Percentiles rank a stretch among this genome's conserved stretches.
Evolutionary conservation across 64 coral and sea anemone species (phyloP).

Genomic region (Actinia tenebrosa): DNA sequence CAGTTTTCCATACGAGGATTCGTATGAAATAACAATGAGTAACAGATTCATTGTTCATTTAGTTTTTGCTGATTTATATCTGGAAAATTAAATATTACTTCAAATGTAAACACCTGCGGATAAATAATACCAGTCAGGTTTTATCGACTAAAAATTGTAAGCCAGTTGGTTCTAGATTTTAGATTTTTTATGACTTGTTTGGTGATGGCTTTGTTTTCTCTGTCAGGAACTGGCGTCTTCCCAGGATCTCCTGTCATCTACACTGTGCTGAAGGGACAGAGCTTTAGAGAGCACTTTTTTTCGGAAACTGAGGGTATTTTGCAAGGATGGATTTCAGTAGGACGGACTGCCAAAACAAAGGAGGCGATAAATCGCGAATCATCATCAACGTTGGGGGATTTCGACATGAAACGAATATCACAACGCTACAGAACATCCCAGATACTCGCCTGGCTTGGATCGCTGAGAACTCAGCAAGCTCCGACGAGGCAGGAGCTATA

Average conservation of each 20-base stretch:
- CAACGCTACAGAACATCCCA: slow-evolving; percentile 85
- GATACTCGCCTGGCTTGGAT: slow-evolving; percentile 84
- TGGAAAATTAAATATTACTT: background rate
- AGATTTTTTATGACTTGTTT: background rate
- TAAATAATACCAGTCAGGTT: background rate
- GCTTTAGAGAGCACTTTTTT: background rate
- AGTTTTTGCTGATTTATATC: background rate
- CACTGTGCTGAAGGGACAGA: background rate
- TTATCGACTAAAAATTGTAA: background rate
- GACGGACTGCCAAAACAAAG: slow-evolving; percentile 34
- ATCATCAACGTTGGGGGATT: slow-evolving; percentile 87
- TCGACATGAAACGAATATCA: slow-evolving; percentile 73
- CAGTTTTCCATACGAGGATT: background rate
- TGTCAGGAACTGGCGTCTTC: background rate
- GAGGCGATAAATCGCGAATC: slow-evolving; percentile 40
- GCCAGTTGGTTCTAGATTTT: background rate
- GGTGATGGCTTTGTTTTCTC: background rate
- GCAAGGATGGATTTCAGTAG: slow-evolving; percentile 31
- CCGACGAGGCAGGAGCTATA: slow-evolving; percentile 42
- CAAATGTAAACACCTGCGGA: background rate
- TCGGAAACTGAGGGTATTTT: background rate
- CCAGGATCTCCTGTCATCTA: background rate
- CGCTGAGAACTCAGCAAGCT: slow-evolving; percentile 47
- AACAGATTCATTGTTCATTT: background rate
- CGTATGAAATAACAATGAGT: background rate